Conservation (phyloP, 2,113 vertebrate genomes). For the Cardinalis cardinalis region DNA sequence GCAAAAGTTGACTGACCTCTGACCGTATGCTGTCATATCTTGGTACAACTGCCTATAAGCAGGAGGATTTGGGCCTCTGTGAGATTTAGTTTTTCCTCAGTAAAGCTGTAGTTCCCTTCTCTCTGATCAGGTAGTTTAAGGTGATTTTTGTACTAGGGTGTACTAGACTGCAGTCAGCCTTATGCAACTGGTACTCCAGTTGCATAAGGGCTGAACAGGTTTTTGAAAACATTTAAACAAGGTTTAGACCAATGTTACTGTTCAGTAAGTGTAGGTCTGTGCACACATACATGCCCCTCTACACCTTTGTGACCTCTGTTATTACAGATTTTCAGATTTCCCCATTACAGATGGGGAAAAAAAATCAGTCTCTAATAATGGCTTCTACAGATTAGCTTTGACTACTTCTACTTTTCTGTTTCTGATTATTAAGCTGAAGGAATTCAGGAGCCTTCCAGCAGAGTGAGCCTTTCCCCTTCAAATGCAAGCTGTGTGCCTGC, state of each 20-base stretch:
- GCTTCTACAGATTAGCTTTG: neutral
- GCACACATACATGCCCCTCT: neutral
- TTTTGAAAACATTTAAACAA: neutral
- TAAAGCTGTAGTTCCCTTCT: neutral
- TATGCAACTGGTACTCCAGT: neutral
- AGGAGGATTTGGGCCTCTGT: neutral
- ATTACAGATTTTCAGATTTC: neutral
- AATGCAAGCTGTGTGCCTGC: neutral
- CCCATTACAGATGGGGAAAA: neutral
- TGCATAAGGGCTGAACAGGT: neutral
- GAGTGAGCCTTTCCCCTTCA: conserved; percentile 5
- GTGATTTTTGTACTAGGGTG: neutral
- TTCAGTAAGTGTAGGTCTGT: too few species aligned
- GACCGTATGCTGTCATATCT: neutral
- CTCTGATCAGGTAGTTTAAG: neutral
- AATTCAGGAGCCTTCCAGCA: conserved; percentile 17
- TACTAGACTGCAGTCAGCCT: too few species aligned
- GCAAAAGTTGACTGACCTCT: neutral
- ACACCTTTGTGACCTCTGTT: neutral
- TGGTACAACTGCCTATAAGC: neutral
- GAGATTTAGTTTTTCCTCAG: neutral
- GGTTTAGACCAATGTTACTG: neutral
- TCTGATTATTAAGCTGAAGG: neutral
- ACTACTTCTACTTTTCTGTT: neutral
- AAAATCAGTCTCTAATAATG: neutral